Evolutionary conservation across 2,113 vertebrate species (phyloP), one percentile per base, ranked within the genome.

Genomic region (Alosa alosa): DNA sequence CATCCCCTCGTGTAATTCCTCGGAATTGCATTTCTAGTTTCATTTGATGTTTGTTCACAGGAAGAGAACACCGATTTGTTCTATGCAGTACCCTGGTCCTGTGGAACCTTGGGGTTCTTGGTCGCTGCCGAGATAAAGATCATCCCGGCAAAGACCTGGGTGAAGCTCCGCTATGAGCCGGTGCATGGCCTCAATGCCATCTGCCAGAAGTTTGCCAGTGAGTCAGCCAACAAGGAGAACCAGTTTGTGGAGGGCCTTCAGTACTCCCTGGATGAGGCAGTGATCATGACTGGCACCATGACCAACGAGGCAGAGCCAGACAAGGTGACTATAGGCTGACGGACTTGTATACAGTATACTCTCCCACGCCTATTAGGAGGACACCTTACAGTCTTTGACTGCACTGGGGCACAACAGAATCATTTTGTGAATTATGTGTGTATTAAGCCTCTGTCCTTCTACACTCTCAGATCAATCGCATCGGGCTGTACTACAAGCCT

Each of bases 61-160:
- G 96, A 96, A 41, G 98, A 99, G 93, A 99, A 99, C 90, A 93
- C 97, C 0, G 98, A 99, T 88, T 96, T 99, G 84, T 99, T 99
- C 95, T 98, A 99, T 22, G 97, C 97, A 0, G 96, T 99, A 84
- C 98, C 98, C 6, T 99, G 98, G 98, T 99, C 98, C 90, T 99
- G 97, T 83, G 98, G 98, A 52, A 99, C 98, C 31, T 94, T 99
- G 93, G 98, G 98, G 22, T 99, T 99, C 93, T 94, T 99, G 94
- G 98, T 99, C 64, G 97, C 98, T 1, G 97, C 98, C 0, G 98
- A 99, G 95, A 97, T 99, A 88, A 96, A 96, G 85, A 99, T 99
- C 88, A 95, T 99, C 84, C 98, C 98, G 0, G 96, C 97, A 78
- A 97, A 96, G 90, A 91, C 96, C 84, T 99, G 97, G 82, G 92